These are phyloP conservation scores for Camelus bactrianus DNA, from an alignment of 2,113 vertebrate genomes.

Conservation along the genomic window DNA sequence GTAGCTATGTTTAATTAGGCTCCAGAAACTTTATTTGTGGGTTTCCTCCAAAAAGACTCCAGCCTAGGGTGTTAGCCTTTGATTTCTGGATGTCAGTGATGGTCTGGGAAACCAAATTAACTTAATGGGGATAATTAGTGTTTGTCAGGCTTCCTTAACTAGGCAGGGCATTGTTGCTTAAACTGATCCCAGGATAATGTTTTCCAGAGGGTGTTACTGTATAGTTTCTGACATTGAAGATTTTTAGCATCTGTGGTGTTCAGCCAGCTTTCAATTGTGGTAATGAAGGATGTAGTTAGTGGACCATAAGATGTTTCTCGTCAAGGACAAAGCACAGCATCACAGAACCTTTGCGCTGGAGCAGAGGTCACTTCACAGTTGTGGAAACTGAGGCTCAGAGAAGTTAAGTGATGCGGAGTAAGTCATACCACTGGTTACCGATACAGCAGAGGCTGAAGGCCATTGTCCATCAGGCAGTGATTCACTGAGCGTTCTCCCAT, in stretches of 20 bases:
- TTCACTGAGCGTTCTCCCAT: not conserved
- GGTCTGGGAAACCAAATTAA: not conserved
- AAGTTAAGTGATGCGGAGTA: not conserved
- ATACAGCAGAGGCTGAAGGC: not conserved
- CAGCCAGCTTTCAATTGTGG: not conserved
- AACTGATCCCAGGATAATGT: not conserved
- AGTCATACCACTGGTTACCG: not conserved
- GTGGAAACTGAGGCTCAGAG: slow-evolving; percentile 37
- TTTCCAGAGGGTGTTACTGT: not conserved
- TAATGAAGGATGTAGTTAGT: not conserved
- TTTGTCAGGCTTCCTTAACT: not conserved
- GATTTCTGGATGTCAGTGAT: not conserved
- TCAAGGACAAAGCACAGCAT: not conserved
- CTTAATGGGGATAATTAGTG: not conserved
- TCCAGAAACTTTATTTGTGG: not conserved
- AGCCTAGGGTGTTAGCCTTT: not conserved
- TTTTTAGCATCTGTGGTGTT: not conserved
- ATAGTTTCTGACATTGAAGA: not conserved
- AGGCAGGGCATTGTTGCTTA: not conserved
- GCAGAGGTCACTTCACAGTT: not conserved
- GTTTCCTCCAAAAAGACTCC: not conserved
- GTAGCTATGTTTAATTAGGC: not conserved
- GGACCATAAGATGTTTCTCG: not conserved
- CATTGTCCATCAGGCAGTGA: not conserved
- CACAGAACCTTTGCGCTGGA: not conserved